Conservation (phyloP, 1,140 invertebrate species). For the Mycetomoellerius zeteki region DNA sequence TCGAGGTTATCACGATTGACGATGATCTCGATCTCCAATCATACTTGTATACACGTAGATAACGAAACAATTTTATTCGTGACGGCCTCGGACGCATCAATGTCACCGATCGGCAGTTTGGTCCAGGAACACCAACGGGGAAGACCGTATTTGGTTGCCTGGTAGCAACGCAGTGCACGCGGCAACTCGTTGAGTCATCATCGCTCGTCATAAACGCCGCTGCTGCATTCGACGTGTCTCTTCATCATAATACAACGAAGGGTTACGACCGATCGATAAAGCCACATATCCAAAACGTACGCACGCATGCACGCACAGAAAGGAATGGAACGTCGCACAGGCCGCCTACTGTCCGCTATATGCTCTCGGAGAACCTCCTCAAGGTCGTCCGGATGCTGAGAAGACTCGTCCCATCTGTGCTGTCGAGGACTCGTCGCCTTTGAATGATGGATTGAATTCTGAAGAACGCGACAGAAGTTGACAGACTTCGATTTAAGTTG, state of each 20-base stretch:
- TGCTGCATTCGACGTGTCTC: conserved; percentile 37
- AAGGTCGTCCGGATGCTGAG: conserved; percentile 53
- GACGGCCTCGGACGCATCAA: conserved; percentile 32
- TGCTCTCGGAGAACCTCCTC: conserved; percentile 25
- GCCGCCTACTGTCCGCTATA: conserved; percentile 18
- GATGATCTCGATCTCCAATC: background rate
- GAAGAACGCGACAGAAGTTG: background rate
- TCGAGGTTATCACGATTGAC: background rate
- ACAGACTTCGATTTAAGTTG: background rate
- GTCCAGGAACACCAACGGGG: conserved; percentile 33
- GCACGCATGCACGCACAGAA: conserved; percentile 29
- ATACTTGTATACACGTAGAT: conserved; percentile 22
- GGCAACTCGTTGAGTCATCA: conserved; percentile 62
- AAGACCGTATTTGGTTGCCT: conserved; percentile 61
- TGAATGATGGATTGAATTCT: conserved; percentile 16
- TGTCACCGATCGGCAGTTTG: conserved; percentile 31
- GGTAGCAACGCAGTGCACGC: conserved; percentile 30
- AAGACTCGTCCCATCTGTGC: conserved; percentile 6
- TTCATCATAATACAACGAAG: conserved; percentile 35
- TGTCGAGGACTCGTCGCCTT: conserved; percentile 19
- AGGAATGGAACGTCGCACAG: conserved; percentile 18
- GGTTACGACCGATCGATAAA: conserved; percentile 52
- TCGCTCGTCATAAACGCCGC: conserved; percentile 48
- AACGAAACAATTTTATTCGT: conserved; percentile 32
- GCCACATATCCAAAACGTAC: conserved; percentile 23